Base-by-base conservation (phyloP, 2,113 vertebrate species). In the Irena cyanogastra region DNA sequence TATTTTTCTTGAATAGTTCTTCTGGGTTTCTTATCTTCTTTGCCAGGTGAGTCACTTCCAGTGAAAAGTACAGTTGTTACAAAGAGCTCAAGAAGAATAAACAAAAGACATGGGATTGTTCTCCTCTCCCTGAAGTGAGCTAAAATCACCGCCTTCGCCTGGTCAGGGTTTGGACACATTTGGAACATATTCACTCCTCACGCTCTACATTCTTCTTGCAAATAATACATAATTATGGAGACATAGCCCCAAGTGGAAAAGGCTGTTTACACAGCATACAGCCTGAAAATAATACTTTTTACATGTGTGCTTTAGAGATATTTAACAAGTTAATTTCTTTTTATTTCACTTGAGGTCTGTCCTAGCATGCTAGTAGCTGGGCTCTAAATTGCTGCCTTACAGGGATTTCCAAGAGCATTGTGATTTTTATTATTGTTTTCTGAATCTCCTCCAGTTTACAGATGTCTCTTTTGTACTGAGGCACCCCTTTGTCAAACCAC, bases 11-110 rank as follows among this genome's bases (percentile, higher is more conserved):
- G 68, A 89, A 63, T 4, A 3, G 23, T 90, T 77, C 70, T 77
- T 92, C 44, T 66, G 90, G 22, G 7, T 94, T 94, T 74, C 87
- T 96, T 95, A 94, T 92, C 92, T 81, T 80, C 85, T 68, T 78
- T 93, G 83, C 92, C 93, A 94, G 88, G 95, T 90, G 90, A 96
- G 79, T 94, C 92, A 95, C 52, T 94, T 95, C 87, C 88, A 83
- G 56, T 70, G 37, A 94, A 94, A 92, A 86, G 64, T 56, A 37
- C 68, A 77, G 30, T 70, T 35, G 45, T 72, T 89, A 60, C 79
- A 78, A 61, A 77, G 70, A 59, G 20, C 64, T 91, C 50, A 56
- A 54, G 44, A 76, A 96, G 80, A 86, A 83, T 39, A 92, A 95
- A 95, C 60, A 90, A 86, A 95, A 94, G 49, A 19, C 72, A 63